These are phyloP conservation scores for Noctua pronuba DNA, from an alignment of 2,888 invertebrate genomes.

Conservation along the genomic window DNA sequence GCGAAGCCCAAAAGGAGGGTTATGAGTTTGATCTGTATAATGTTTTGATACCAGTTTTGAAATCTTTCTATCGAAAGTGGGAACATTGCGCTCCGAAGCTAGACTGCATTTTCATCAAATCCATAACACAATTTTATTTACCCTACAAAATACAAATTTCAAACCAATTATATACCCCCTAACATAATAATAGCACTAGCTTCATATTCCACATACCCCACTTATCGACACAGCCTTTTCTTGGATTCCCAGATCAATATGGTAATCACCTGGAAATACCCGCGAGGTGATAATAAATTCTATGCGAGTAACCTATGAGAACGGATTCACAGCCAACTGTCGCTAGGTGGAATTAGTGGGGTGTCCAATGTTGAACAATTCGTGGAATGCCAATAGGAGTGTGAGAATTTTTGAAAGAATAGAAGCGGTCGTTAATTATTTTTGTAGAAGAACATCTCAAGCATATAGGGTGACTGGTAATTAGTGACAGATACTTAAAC, in stretches of 20 bases:
- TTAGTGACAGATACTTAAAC: too few relatives aligned
- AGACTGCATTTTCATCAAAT: background rate
- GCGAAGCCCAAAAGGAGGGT: background rate
- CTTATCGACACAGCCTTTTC: slow-evolving; percentile 32
- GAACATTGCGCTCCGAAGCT: background rate
- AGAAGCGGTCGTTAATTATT: background rate
- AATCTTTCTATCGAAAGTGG: background rate
- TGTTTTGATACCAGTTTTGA: too few relatives aligned
- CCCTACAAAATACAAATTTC: background rate
- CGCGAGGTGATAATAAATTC: slow-evolving; percentile 59
- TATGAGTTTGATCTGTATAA: background rate
- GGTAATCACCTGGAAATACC: slow-evolving; percentile 61
- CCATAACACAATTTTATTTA: background rate
- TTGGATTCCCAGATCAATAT: slow-evolving; percentile 57
- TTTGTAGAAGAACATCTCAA: background rate
- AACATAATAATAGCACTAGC: background rate
- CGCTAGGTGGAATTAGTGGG: slow-evolving; percentile 49
- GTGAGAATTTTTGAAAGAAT: slow-evolving; percentile 24
- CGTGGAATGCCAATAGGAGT: slow-evolving; percentile 21
- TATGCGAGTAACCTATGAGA: slow-evolving; percentile 36
- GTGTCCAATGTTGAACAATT: slow-evolving; percentile 25
- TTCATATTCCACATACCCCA: background rate
- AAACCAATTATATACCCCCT: too few relatives aligned
- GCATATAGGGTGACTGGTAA: too few relatives aligned
- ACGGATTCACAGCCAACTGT: slow-evolving; percentile 39